Evolutionary conservation across 2,797 vertebrate species (phyloP), one percentile per base, ranked within the genome.

Genomic region (Acanthis flammea): DNA sequence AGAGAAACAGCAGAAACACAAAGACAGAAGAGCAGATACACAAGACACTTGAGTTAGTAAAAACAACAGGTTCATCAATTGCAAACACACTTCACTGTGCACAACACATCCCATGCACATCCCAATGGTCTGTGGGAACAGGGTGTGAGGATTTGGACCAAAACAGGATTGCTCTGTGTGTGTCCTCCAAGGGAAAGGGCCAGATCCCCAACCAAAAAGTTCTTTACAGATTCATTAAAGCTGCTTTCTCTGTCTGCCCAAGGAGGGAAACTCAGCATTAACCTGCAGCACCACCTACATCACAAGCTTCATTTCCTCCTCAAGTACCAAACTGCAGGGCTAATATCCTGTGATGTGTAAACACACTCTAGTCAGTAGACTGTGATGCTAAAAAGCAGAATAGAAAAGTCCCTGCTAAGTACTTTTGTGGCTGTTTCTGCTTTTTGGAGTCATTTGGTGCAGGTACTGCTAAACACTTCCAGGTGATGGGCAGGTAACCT

Each of bases 1-100:
- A 97, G 97, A 98, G 98, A 98, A 97, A 98, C 97, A 97, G 97
- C 96, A 97, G 96, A 97, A 98, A 98, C 95, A 98, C 94, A 95
- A 94, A 96, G 96, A 97, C 95, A 97, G 96, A 98, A 98, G 97
- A 97, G 97, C 97, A 98, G 96, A 98, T 96, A 98, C 90, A 98
- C 96, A 97, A 96, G 96, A 98, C 94, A 98, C 97, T 97, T 97
- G 83, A 76, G 97, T 98, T 98, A 98, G 98, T 98, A 97, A 73
- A 97, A 93, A 92, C 88, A 97, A 96, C 96, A 98, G 54, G 87
- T 91, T 97, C 24, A 96, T 91, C 95, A 97, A 95, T 91, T 94
- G 95, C 96, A 98, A 97, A 97, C 95, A 97, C 96, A 97, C 92
- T 97, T 94, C 95, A 96, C 63, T 31, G 80, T 84, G 92, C 83